Percentiles rank a stretch among this genome's conserved stretches.
Conservation (phyloP, 1,140 invertebrate genomes). For the Tetragnatha versicolor region DNA sequence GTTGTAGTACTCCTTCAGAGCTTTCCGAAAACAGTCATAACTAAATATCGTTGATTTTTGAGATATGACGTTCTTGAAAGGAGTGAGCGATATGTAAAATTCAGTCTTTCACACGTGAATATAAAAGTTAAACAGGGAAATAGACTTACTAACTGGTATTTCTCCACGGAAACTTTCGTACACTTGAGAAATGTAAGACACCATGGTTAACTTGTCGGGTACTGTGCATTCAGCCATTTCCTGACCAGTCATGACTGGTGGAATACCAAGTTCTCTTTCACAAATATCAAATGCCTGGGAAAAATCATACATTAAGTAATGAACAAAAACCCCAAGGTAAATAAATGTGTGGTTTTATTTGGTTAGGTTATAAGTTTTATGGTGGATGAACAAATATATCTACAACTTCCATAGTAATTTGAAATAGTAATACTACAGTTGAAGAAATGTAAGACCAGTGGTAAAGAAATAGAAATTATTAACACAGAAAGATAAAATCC, state of each 20-base stretch:
- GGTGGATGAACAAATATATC: no score
- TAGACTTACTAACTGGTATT: constrained; percentile 69
- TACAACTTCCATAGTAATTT: no score
- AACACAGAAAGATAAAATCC: neutral
- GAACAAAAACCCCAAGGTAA: neutral
- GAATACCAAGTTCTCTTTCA: constrained; percentile 78
- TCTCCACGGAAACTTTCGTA: constrained; percentile 83
- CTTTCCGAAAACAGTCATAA: no score
- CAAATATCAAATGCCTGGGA: constrained; percentile 77
- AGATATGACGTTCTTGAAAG: no score
- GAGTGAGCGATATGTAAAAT: no score
- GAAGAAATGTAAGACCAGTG: no score
- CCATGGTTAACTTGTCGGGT: constrained; percentile 78
- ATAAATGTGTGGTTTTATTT: neutral
- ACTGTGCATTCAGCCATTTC: constrained; percentile 77
- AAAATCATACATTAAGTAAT: neutral
- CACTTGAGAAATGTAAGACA: constrained; percentile 86
- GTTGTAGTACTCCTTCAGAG: no score
- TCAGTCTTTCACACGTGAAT: no score
- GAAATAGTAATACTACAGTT: no score
- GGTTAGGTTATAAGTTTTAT: no score
- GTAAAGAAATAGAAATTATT: neutral
- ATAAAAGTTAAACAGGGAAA: neutral
- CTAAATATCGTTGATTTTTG: no score
- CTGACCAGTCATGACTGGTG: constrained; percentile 80